Conservation (phyloP, 2,888 invertebrate genomes). For the Drosophila dives region DNA sequence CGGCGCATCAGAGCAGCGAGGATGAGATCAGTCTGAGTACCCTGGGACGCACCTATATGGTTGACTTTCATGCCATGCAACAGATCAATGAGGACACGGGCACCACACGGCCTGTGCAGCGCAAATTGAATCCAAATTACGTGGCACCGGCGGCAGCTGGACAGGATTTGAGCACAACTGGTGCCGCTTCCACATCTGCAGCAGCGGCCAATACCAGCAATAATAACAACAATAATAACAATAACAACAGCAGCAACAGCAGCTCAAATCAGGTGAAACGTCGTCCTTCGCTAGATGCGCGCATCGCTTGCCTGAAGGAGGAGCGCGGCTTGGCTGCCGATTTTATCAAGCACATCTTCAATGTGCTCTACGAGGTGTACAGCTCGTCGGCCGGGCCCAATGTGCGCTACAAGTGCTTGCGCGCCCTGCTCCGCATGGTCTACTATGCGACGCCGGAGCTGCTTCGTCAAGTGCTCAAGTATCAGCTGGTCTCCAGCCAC, state of each 20-base stretch:
- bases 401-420: conserved; percentile 97
- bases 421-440: conserved; percentile 97
- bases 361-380: conserved; percentile 98
- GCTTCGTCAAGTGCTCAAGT: conserved; percentile 90
- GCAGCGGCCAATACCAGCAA: conserved; percentile 52
- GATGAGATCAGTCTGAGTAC: conserved; percentile 97
- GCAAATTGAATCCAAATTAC: conserved; percentile 89
- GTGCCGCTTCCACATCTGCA: conserved; percentile 45
- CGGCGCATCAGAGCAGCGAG: conserved; percentile 96
- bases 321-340: conserved; percentile 89
- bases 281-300: conserved; percentile 86
- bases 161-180: conserved; percentile 61
- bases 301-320: conserved; percentile 89
- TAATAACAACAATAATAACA: conserved; percentile 39
- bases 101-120: conserved; percentile 95
- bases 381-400: conserved; percentile 99
- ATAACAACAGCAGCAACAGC: conserved; percentile 7
- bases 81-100: conserved; percentile 99
- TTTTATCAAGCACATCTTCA: conserved; percentile 93
- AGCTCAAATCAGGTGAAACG: conserved; percentile 60
- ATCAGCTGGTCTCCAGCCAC: conserved; percentile 95
- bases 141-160: conserved; percentile 76
- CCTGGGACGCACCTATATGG: conserved; percentile 96
- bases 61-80: conserved; percentile 98
- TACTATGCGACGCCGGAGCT: conserved; percentile 96